phyloP scores from a whole-genome alignment of 2,797 vertebrate genomes.

The Heliangelus exortis region DNA sequence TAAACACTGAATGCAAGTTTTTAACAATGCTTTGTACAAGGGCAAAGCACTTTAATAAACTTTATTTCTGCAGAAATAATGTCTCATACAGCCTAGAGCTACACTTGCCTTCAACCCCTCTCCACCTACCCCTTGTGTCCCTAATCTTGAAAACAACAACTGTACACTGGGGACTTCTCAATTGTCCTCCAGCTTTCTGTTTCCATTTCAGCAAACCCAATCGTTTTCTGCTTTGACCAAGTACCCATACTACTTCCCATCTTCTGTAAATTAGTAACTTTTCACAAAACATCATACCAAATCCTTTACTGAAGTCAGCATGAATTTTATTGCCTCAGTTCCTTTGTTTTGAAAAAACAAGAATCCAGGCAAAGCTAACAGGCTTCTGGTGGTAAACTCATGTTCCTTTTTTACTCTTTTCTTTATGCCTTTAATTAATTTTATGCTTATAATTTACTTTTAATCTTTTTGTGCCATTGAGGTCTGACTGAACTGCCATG shows the following conservation, averaged over 20 bases:
- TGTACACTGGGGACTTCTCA: neutral
- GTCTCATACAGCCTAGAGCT: neutral
- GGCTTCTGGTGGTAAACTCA: neutral
- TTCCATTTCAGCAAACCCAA: neutral
- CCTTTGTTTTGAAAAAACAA: neutral
- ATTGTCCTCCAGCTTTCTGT: neutral
- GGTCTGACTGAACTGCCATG: neutral
- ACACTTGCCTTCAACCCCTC: neutral
- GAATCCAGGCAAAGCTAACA: neutral
- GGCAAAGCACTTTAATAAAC: neutral
- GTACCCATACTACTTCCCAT: neutral
- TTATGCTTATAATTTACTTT: neutral
- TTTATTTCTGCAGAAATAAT: neutral
- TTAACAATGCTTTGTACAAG: neutral
- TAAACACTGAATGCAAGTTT: neutral
- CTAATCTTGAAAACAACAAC: neutral
- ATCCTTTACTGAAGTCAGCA: neutral
- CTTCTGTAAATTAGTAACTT: neutral
- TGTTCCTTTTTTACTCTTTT: neutral
- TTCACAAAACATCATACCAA: neutral
- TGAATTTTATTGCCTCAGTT: neutral
- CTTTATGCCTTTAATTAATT: neutral
- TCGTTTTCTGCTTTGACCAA: neutral
- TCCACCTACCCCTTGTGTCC: rapidly evolving
- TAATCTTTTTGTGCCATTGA: neutral